Evolutionary conservation across 2,113 vertebrate genomes (phyloP).

Genomic region (Aegypius monachus): DNA sequence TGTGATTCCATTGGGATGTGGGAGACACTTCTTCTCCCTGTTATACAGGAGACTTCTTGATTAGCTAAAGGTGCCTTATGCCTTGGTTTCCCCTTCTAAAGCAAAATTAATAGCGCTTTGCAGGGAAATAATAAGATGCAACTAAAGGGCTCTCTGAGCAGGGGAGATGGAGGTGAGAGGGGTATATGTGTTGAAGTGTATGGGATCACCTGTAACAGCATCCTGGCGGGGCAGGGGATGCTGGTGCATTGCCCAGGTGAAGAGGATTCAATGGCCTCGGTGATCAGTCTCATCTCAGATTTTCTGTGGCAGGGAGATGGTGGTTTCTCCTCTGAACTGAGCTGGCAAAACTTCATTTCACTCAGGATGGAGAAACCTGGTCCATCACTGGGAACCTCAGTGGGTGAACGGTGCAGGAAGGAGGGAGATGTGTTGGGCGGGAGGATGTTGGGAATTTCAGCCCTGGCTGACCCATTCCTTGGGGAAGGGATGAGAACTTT

Average conservation of each 20-base stretch:
- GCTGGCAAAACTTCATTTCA: background rate
- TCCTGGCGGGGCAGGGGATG: background rate
- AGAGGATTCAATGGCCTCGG: background rate
- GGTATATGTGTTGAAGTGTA: rapidly evolving
- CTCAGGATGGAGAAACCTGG: background rate
- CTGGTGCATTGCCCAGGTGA: rapidly evolving
- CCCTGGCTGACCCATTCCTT: background rate
- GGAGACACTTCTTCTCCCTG: background rate
- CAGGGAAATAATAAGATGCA: background rate
- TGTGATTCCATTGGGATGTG: background rate
- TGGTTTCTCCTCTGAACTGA: background rate
- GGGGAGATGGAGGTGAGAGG: background rate
- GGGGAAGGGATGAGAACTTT: background rate
- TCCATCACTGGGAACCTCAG: background rate
- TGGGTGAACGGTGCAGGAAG: rapidly evolving
- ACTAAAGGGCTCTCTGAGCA: background rate
- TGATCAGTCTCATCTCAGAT: too few relatives aligned
- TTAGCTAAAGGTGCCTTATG: background rate
- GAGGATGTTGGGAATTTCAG: background rate
- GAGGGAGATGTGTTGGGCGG: background rate
- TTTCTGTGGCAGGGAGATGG: background rate
- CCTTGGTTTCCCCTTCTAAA: background rate
- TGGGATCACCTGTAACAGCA: background rate
- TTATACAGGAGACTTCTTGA: background rate
- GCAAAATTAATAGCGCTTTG: background rate